Percentiles rank a stretch among this genome's conserved stretches.
phyloP scores from a whole-genome alignment of 2,888 invertebrate genomes.

The Nemapogon koenigi region DNA sequence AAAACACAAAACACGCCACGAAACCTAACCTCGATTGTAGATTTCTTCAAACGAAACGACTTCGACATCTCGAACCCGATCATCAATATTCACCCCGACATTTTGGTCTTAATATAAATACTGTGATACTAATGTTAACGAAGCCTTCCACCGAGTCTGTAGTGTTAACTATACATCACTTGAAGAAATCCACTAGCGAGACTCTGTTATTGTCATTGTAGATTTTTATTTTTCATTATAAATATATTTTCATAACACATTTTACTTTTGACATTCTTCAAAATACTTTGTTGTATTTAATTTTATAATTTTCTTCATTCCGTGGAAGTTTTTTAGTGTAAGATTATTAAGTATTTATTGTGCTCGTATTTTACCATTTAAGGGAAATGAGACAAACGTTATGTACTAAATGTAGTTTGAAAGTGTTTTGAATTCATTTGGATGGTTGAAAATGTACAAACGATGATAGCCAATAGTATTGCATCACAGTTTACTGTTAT shows the following conservation, averaged over 20 bases:
- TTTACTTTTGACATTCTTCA: conserved; percentile 31
- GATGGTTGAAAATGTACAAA: conserved; percentile 1
- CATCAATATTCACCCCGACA: background rate
- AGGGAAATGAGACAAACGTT: no score
- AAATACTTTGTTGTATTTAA: conserved; percentile 56
- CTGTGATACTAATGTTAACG: conserved; percentile 10
- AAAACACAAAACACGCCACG: background rate
- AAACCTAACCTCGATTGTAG: conserved; percentile 38
- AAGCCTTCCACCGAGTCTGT: conserved; percentile 9
- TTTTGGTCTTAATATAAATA: background rate
- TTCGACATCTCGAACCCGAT: background rate
- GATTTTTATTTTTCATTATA: no score
- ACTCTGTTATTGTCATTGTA: no score
- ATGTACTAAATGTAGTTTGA: no score
- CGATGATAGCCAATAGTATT: background rate
- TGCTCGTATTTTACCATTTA: no score
- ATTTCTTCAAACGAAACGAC: conserved; percentile 54
- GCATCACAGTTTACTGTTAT: background rate
- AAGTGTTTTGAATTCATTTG: no score
- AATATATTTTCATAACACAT: conserved; percentile 42
- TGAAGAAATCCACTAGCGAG: conserved; percentile 57
- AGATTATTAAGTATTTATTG: conserved; percentile 21
- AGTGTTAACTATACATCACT: conserved; percentile 16
- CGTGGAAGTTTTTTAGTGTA: conserved; percentile 41
- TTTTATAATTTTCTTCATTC: conserved; percentile 43